A percentile compares a stretch with the other conserved stretches of the same genome.
Conservation (phyloP, 2,113 vertebrate species). For the Saccopteryx bilineata region DNA sequence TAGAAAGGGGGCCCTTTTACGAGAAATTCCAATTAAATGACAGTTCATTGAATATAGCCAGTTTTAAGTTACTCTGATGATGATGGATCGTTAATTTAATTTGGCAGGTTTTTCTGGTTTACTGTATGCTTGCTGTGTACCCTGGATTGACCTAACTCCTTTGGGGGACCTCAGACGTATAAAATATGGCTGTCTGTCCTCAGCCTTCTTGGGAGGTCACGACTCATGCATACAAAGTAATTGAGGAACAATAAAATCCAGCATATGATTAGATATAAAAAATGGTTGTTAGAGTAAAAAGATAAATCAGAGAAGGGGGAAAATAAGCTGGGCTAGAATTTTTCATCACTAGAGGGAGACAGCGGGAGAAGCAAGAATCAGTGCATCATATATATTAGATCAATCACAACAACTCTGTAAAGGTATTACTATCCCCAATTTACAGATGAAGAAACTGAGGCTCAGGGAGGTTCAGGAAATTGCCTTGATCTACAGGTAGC, state of each 20-base stretch:
- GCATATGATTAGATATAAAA: slow-evolving; percentile 1
- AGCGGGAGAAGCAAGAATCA: slow-evolving; percentile 8
- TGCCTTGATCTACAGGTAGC: background rate
- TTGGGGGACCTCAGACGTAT: slow-evolving; percentile 57
- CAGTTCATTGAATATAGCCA: slow-evolving; percentile 65
- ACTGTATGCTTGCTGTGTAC: slow-evolving; percentile 58
- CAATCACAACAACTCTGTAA: background rate
- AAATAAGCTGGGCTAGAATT: background rate
- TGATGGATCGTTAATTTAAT: slow-evolving; percentile 77
- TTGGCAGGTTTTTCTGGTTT: slow-evolving; percentile 79
- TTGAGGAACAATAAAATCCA: slow-evolving; percentile 56
- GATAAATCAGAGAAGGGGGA: slow-evolving; percentile 16
- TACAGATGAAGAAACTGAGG: background rate
- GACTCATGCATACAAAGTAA: slow-evolving; percentile 51
- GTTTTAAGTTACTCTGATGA: slow-evolving; percentile 74
- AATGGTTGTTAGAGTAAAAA: slow-evolving; percentile 26
- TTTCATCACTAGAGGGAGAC: slow-evolving; percentile 58
- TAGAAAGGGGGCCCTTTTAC: slow-evolving; percentile 72
- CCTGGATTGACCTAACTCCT: slow-evolving; percentile 67
- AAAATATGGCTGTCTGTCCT: slow-evolving; percentile 63
- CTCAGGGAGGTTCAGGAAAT: background rate
- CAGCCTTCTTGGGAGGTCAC: slow-evolving; percentile 40
- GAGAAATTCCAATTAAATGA: slow-evolving; percentile 77
- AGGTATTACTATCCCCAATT: background rate
- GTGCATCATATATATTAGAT: background rate